phyloP scores from a whole-genome alignment of 1,140 invertebrate species.

The Trichonephila clavata region DNA sequence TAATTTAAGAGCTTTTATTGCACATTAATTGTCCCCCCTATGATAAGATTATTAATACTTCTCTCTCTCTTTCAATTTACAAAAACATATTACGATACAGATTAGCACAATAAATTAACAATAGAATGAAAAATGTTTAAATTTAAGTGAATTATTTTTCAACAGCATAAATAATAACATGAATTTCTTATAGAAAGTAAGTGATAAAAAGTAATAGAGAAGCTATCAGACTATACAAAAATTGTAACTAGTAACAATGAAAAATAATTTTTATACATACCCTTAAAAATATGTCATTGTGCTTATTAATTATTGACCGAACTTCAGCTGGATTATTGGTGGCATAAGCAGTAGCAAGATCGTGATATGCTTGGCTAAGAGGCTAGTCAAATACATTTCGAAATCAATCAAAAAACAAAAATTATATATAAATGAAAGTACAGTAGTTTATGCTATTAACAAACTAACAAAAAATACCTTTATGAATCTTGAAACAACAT shows the following conservation, averaged over 20 bases:
- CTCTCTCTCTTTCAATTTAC: no score
- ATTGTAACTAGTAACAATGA: not conserved
- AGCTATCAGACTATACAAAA: no score
- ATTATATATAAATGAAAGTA: not conserved
- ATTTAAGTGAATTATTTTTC: no score
- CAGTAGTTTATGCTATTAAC: not conserved
- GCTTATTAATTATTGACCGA: constrained; percentile 85
- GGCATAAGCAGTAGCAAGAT: constrained; percentile 90
- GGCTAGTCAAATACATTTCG: constrained; percentile 82
- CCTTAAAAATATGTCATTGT: constrained; percentile 88
- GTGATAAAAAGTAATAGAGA: no score
- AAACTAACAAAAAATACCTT: constrained; percentile 83
- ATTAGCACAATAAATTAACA: no score
- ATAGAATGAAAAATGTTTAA: no score
- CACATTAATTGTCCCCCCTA: no score
- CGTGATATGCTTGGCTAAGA: constrained; percentile 93
- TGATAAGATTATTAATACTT: no score
- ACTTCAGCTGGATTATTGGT: constrained; percentile 89
- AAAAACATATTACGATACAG: no score
- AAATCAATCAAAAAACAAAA: not conserved
- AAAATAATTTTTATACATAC: constrained; percentile 78
- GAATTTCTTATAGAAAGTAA: no score
- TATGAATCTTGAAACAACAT: constrained; percentile 93
- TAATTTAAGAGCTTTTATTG: no score
- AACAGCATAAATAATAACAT: no score